These are phyloP conservation scores for Montipora capricornis DNA, from an alignment of 64 coral and sea anemone species.

Conservation along the genomic window DNA sequence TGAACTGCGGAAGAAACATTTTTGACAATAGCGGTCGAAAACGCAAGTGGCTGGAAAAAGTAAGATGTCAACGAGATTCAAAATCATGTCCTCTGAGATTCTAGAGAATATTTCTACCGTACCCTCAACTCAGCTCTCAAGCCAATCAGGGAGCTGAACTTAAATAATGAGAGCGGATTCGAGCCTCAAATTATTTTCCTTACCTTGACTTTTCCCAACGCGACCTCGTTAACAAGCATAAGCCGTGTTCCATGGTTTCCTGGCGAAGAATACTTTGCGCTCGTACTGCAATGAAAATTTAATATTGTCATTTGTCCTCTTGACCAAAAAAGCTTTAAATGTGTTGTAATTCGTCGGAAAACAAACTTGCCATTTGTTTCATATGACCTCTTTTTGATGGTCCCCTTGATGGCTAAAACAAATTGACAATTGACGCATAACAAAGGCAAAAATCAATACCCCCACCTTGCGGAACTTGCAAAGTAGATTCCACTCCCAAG, in stretches of 20 bases:
- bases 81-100: too few species aligned
- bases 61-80: too few species aligned
- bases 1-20: too few species aligned
- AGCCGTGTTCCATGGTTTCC: conserved; percentile 79
- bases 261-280: conserved; percentile 86
- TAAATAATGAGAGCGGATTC: neutral
- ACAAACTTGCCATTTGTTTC: too few species aligned
- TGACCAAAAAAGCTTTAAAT: too few species aligned
- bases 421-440: neutral
- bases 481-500: conserved; percentile 96
- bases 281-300: conserved; percentile 46
- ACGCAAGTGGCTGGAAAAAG: too few species aligned
- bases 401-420: neutral
- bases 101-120: too few species aligned
- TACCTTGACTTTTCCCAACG: conserved; percentile 93
- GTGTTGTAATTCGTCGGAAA: too few species aligned
- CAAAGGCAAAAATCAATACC: neutral
- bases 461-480: conserved; percentile 80
- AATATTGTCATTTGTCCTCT: too few species aligned
- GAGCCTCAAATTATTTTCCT: neutral
- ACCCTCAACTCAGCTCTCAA: too few species aligned
- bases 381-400: neutral
- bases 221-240: conserved; percentile 87
- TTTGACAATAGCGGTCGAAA: too few species aligned
- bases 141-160: too few species aligned